Evolutionary conservation across 2,888 invertebrate genomes (phyloP), one percentile per base, ranked within the genome.

Genomic region (Pharmacophagus antenor): DNA sequence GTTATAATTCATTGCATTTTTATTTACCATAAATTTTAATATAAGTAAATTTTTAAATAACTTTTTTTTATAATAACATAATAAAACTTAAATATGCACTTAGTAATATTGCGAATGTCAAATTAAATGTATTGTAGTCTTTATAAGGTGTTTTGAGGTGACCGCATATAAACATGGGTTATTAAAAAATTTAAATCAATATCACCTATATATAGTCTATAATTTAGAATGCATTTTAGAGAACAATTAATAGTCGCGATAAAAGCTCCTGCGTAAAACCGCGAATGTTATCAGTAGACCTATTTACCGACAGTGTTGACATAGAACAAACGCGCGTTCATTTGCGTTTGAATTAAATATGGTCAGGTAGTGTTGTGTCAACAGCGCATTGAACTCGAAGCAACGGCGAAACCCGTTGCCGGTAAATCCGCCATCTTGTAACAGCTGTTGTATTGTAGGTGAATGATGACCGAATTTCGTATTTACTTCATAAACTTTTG

Each of bases 281-380:
- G 48, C 18, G 41, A 42, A 44, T 51, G 63, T 62, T 66, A 66
- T 65, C 65, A 41, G 20, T 51, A 56, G 42, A 58, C 58, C 65
- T 58, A 64, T 58, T 64, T 63, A 60, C 58, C 51, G 58, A 53
- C 42, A 15, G 47, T 23, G 56, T 56, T 44, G 48, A 57, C 50
- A 54, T 56, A 63, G 60, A 62, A 62, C 50, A 63, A 63, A 47
- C 31, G 49, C 20, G 20, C 48, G 62, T 67, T 64, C 48, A 63
- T 67, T 64, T 63, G 63, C 63, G 64, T 67, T 62, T 65, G 64
- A 62, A 65, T 65, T 67, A 63, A 62, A 64, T 56, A 63, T 63
- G 63, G 54, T 49, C 53, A 57, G 62, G 49, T 58, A 63, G 52
- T 66, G 64, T 67, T 61, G 50, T 63, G 61, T 63, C 64, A 67